Base-by-base conservation (phyloP, 2,113 vertebrate genomes). In the Cromileptes altivelis region DNA sequence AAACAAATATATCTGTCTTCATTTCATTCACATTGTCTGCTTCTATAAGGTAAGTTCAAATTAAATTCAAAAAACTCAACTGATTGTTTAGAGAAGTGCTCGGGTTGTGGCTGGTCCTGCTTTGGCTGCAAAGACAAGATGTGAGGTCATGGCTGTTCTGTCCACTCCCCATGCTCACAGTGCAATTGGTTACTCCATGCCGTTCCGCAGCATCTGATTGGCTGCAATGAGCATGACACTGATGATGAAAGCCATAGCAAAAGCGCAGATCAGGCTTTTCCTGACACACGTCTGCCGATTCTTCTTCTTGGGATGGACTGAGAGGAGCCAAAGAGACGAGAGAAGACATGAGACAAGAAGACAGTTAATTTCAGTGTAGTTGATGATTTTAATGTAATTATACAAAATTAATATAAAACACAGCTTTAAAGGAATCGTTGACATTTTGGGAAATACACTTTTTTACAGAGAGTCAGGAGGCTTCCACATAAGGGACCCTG, bases 171-270 rank as follows among this genome's bases (percentile, higher is more conserved):
- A 75, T 86, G 94, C 82, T 95, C 96, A 95, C 96, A 96, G 96
- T 96, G 95, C 89, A 93, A 88, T 58, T 71, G 87, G 86, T 95
- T 97, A 99, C 95, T 99, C 97, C 98, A 99, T 99, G 95, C 98
- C 98, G 52, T 97, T 99, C 58, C 98, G 96, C 84, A 99, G 96
- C 96, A 99, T 99, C 96, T 99, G 98, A 94, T 99, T 99, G 96
- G 98, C 98, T 0, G 98, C 98, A 9, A 99, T 99, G 85, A 99
- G 93, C 98, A 99, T 99, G 94, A 99, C 98, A 75, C 98, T 99
- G 90, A 99, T 99, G 92, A 99, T 99, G 95, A 99, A 99, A 93
- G 98, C 98, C 97, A 99, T 99, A 61, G 98, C 98, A 19, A 99
- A 99, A 53, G 98, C 98, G 90, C 98, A 99, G 92, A 99, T 99